Evolutionary conservation across 2,113 vertebrate genomes (phyloP).

Genomic region (Clupea harengus): DNA sequence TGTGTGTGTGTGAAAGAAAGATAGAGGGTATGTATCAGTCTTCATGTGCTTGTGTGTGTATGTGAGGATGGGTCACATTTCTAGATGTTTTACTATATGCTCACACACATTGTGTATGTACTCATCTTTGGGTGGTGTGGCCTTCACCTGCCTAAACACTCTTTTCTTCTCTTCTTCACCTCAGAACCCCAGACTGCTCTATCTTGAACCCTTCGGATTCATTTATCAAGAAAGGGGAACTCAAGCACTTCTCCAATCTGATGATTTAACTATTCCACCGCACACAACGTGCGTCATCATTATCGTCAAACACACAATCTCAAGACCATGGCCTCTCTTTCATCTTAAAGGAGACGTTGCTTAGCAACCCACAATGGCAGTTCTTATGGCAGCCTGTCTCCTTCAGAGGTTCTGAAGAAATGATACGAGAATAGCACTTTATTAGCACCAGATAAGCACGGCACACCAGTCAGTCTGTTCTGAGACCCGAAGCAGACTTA

Average conservation of each 20-base stretch:
- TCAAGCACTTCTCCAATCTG: background rate
- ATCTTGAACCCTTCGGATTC: background rate
- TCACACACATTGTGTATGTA: background rate
- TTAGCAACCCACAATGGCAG: background rate
- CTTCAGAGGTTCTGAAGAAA: background rate
- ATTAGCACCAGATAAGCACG: background rate
- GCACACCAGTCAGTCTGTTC: background rate
- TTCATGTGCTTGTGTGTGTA: background rate
- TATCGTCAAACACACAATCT: background rate
- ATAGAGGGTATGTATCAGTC: background rate
- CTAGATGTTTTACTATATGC: background rate
- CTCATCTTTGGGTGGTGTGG: background rate
- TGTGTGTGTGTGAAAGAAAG: background rate
- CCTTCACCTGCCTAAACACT: background rate
- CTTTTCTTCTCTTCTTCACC: background rate
- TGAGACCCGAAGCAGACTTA: no score
- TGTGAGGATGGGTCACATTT: background rate
- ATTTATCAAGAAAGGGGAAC: conserved; percentile 7
- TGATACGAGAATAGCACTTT: background rate
- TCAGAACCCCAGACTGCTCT: background rate
- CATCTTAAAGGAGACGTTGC: background rate
- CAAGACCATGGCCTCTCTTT: background rate
- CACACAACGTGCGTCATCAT: background rate
- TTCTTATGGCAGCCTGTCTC: background rate
- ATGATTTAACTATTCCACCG: background rate